Percentiles rank a stretch among this genome's conserved stretches.
Conservation (phyloP, 92 coral and sea anemone genomes). For the Phenganax subtilis region DNA sequence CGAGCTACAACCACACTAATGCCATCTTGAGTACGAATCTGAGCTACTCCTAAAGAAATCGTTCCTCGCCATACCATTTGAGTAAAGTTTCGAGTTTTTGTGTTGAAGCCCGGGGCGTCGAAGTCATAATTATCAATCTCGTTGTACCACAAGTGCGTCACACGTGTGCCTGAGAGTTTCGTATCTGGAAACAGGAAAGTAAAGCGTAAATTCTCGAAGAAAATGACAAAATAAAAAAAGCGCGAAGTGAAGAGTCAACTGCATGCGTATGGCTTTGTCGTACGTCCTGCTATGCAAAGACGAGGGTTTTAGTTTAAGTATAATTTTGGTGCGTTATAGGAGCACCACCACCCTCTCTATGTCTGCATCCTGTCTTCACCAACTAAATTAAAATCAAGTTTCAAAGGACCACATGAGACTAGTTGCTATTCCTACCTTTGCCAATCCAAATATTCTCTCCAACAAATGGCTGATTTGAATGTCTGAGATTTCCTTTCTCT, state of each 20-base stretch:
- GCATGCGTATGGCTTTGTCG: too few relatives aligned
- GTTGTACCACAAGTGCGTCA: constrained; percentile 36
- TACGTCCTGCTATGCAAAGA: too few relatives aligned
- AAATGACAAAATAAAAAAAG: background rate
- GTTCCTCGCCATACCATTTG: constrained; percentile 38
- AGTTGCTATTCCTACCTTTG: background rate
- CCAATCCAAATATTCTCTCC: constrained; percentile 40
- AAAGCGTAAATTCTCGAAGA: background rate
- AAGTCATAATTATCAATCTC: constrained; percentile 30
- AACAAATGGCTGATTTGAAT: constrained; percentile 37
- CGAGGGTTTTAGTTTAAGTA: too few relatives aligned
- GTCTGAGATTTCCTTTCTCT: constrained; percentile 27
- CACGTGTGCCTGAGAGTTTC: constrained; percentile 27
- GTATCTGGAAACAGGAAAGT: background rate
- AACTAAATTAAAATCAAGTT: too few relatives aligned
- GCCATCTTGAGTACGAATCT: constrained; percentile 49
- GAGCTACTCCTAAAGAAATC: constrained; percentile 33
- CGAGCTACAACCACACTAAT: constrained; percentile 81
- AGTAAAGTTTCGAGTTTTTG: constrained; percentile 34
- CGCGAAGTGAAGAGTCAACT: background rate
- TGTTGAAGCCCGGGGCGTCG: constrained; percentile 31
- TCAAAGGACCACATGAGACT: too few relatives aligned
- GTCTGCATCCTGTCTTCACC: too few relatives aligned
- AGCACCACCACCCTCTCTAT: too few relatives aligned
- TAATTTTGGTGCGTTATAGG: too few relatives aligned